phyloP scores from a whole-genome alignment of 1,140 invertebrate species.

The Drosophila athabasca region DNA sequence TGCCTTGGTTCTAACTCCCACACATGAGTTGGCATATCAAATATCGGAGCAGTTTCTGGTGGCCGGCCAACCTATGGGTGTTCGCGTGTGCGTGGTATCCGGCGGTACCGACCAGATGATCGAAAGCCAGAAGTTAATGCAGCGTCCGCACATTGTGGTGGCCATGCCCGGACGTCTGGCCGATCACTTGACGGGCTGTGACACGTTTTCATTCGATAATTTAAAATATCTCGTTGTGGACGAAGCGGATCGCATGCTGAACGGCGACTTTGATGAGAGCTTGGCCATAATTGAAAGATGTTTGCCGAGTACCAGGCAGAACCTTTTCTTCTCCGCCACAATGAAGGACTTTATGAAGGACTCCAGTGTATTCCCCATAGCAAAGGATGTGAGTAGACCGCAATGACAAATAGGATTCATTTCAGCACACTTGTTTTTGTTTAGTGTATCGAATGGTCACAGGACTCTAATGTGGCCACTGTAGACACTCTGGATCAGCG shows the following conservation, averaged over 20 bases:
- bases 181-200: slow-evolving; percentile 93
- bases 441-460: slow-evolving; percentile 86
- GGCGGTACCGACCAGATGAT: slow-evolving; percentile 96
- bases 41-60: slow-evolving; percentile 97
- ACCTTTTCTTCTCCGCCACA: slow-evolving; percentile 97
- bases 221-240: slow-evolving; percentile 95
- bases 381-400: slow-evolving; percentile 59
- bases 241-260: slow-evolving; percentile 95
- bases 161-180: slow-evolving; percentile 95
- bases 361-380: slow-evolving; percentile 80
- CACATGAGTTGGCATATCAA: slow-evolving; percentile 96
- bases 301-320: slow-evolving; percentile 92
- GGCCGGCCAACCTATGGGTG: slow-evolving; percentile 92
- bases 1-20: slow-evolving; percentile 97
- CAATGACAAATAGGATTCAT: neutral
- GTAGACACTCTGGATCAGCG: slow-evolving; percentile 94
- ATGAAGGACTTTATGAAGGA: slow-evolving; percentile 91
- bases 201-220: slow-evolving; percentile 91
- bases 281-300: slow-evolving; percentile 92
- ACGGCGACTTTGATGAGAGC: slow-evolving; percentile 91
- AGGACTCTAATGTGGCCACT: slow-evolving; percentile 89
- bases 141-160: slow-evolving; percentile 96
- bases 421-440: neutral
- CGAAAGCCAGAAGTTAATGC: slow-evolving; percentile 94
- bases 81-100: slow-evolving; percentile 93